These are phyloP conservation scores for Plotosus lineatus DNA, from an alignment of 2,113 vertebrate genomes.

Conservation along the genomic window DNA sequence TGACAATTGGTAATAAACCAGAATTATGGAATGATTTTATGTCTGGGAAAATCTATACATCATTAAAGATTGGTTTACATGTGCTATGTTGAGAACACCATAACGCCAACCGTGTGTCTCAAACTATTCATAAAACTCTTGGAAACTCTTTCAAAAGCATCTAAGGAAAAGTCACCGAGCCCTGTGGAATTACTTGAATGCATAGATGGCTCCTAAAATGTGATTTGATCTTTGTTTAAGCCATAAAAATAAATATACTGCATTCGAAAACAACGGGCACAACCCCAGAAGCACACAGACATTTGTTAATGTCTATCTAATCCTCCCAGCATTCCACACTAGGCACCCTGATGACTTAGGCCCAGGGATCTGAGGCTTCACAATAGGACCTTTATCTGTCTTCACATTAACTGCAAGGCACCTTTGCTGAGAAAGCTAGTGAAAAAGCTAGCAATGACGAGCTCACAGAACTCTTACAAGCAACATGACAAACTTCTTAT, in stretches of 20 bases:
- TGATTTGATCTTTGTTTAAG: background rate
- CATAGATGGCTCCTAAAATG: too few species aligned
- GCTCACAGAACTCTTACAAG: constrained; percentile 5
- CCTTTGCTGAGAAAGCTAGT: background rate
- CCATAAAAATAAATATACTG: background rate
- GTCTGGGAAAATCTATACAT: background rate
- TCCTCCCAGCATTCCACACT: constrained; percentile 23
- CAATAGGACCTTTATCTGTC: constrained; percentile 31
- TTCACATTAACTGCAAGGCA: constrained; percentile 26
- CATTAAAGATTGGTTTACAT: background rate
- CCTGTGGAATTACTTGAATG: background rate
- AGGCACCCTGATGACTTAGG: constrained; percentile 11
- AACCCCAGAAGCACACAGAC: background rate
- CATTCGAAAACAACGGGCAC: background rate
- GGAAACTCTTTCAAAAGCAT: background rate
- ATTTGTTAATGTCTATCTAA: constrained; percentile 30
- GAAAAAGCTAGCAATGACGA: background rate
- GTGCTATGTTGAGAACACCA: background rate
- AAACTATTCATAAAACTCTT: background rate
- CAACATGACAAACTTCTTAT: constrained; percentile 20
- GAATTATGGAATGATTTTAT: background rate
- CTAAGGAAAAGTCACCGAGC: background rate
- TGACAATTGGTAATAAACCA: background rate
- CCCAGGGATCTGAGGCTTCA: constrained; percentile 13
- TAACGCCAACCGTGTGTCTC: background rate